These are phyloP conservation scores for Belonocnema kinseyi DNA, from an alignment of 1,140 invertebrate genomes.

Conservation along the genomic window DNA sequence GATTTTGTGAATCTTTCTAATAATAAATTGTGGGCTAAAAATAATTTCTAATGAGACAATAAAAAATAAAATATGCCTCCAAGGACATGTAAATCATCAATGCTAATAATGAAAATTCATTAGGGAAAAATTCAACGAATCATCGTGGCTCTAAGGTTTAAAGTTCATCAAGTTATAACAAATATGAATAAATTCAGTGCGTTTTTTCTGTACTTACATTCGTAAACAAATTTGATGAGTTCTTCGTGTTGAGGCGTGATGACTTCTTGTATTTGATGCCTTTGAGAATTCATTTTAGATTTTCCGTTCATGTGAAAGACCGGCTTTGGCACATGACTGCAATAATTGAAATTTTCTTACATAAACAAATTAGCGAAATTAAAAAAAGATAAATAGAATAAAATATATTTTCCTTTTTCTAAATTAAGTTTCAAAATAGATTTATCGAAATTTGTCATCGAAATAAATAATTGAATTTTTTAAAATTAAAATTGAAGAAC, in stretches of 20 bases:
- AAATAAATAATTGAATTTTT: too few relatives aligned
- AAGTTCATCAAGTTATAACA: conserved; percentile 17
- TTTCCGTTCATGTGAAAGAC: conserved; percentile 84
- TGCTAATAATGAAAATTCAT: conserved; percentile 13
- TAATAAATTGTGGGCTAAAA: too few relatives aligned
- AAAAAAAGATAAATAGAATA: too few relatives aligned
- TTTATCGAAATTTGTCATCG: not conserved
- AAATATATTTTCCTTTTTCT: too few relatives aligned
- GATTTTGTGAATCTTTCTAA: too few relatives aligned
- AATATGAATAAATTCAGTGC: conserved; percentile 4
- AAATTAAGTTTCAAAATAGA: not conserved
- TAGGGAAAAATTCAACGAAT: conserved; percentile 10
- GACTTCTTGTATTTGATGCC: conserved; percentile 79
- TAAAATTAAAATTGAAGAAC: not conserved
- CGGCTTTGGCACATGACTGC: conserved; percentile 80
- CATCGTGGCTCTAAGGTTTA: conserved; percentile 33
- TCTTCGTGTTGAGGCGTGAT: conserved; percentile 85
- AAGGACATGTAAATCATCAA: conserved; percentile 21
- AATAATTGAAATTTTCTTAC: conserved; percentile 45
- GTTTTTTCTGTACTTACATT: conserved; percentile 77
- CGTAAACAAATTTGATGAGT: conserved; percentile 84
- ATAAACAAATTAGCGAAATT: not conserved
- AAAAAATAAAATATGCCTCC: conserved; percentile 16
- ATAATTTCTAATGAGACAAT: not conserved
- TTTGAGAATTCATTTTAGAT: conserved; percentile 77